Base-by-base conservation (phyloP, 2,888 invertebrate species). In the Furcula furcula region DNA sequence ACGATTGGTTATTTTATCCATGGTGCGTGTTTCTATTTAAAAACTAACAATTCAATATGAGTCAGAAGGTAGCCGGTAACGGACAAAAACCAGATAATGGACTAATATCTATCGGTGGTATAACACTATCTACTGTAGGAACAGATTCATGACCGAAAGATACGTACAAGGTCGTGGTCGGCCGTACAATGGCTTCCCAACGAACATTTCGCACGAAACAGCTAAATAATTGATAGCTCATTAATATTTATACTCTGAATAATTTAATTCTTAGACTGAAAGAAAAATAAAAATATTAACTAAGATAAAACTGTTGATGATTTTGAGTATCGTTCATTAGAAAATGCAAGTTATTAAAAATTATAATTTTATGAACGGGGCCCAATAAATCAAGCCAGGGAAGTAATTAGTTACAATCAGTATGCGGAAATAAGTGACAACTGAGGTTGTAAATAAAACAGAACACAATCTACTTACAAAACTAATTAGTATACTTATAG, bases 121-220 rank as follows among this genome's bases (percentile, higher is more conserved):
- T 37, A 44, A 45, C 49, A 43, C 26, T 47, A 59, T 50, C 36
- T 43, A 41, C 52, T 57, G 53, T 70, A 76, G 75, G 74, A 82
- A 76, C 69, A 46, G 46, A 36, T 34, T 73, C 73, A 67, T 72
- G 71, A 80, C 71, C 70, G 64, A 71, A 76, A 73, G 65, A 67
- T 61, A 51, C 55, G 36, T 55, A 59, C 79, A 86, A 87, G 85
- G 84, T 80, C 81, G 76, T 54, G 73, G 72, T 53, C 76, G 75
- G 57, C 60, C 74, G 80, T 72, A 75, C 80, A 83, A 76, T 76
- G 82, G 74, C 83, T 80, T 75, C 63, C 47, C 54, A 57, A 61
- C 48, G 52, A 65, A 71, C 59, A 49, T 36, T 28, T 28, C 46
- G 46, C 46, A 42, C 34, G 38, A 51, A 55, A 46, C 10, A 42